Conservation (phyloP, 2,113 vertebrate species). For the Lepus europaeus region DNA sequence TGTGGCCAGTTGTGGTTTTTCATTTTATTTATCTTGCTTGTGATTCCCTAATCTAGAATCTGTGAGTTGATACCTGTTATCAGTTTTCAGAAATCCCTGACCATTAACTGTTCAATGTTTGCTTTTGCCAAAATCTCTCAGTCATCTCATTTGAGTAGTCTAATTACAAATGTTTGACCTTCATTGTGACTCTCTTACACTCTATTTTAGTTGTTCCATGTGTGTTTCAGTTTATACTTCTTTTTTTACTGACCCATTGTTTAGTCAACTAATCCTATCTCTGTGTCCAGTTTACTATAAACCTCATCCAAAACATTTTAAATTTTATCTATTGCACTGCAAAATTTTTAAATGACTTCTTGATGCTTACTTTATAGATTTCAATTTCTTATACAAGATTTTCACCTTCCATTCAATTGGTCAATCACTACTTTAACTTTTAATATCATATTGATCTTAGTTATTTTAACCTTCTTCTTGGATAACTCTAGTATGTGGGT, state of each 20-base stretch:
- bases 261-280: neutral
- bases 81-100: neutral
- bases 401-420: neutral
- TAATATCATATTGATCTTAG: slow-evolving; percentile 26
- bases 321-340: neutral
- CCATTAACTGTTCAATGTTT: neutral
- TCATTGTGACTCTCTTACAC: neutral
- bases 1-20: neutral
- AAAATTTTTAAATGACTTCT: neutral
- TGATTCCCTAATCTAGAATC: neutral
- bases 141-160: neutral
- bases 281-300: neutral
- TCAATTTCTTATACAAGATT: neutral
- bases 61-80: neutral
- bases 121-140: neutral
- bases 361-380: slow-evolving; percentile 15
- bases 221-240: neutral
- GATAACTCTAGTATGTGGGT: neutral
- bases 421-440: neutral
- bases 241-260: neutral
- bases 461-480: slow-evolving; percentile 47
- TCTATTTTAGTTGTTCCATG: neutral
- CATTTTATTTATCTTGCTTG: neutral
- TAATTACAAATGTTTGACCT: neutral
- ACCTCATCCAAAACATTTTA: neutral